Evolutionary conservation across 2,113 vertebrate species (phyloP).

Genomic region (Nyctereutes procyonoides): DNA sequence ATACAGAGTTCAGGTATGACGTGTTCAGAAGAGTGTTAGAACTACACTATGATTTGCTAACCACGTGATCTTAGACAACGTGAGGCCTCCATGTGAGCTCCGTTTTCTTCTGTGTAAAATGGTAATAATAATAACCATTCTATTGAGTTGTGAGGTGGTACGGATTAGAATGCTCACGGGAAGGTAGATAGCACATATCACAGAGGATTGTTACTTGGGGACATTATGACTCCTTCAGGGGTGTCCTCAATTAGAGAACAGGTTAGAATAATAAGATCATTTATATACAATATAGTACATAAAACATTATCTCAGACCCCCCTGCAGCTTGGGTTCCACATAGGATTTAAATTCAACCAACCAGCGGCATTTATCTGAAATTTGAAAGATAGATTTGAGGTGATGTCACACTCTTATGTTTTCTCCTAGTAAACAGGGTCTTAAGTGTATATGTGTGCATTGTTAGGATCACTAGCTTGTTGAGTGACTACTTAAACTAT

Average conservation of each 20-base stretch:
- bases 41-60: background rate
- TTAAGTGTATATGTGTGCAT: background rate
- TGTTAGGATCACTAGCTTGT: background rate
- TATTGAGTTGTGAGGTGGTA: background rate
- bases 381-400: background rate
- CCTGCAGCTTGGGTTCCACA: background rate
- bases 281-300: background rate
- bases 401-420: background rate
- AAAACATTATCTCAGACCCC: background rate
- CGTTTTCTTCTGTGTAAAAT: background rate
- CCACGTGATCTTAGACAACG: background rate
- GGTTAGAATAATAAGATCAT: background rate
- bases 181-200: background rate
- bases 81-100: background rate
- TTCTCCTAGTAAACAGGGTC: background rate
- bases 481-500: background rate
- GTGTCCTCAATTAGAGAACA: background rate
- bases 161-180: fast-evolving
- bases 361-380: background rate
- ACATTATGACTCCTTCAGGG: background rate
- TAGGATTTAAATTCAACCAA: background rate
- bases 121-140: background rate
- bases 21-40: background rate
- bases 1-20: background rate
- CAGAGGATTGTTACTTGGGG: background rate